Evolutionary conservation across 2,113 vertebrate species (phyloP), one percentile per base, ranked within the genome.

Genomic region (Oreochromis niloticus): DNA sequence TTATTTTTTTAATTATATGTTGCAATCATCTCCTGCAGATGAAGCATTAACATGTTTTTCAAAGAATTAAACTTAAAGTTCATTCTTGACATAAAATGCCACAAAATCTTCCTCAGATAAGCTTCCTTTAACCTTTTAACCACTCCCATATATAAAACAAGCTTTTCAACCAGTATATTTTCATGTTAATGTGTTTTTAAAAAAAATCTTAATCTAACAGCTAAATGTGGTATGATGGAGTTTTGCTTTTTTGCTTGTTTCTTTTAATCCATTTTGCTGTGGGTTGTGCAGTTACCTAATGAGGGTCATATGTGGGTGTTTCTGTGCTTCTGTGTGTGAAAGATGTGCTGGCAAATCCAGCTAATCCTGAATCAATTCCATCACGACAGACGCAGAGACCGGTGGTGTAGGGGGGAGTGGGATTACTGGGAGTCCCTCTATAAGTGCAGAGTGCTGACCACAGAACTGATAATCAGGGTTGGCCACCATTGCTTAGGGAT

Each of bases 361-460:
- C 79, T 82, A 88, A 93, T 92, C 80, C 89, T 85, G 75, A 90
- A 85, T 94, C 83, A 34, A 41, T 91, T 24, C 46, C 80, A 91
- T 89, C 68, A 81, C 84, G 32, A 81, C 73, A 54, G 14, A 83
- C 79, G 12, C 63, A 41, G 83, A 66, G 46, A 54, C 48, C 71
- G 10, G 14, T n/a, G 36, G 63, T 9, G 61, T 39, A 66, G 1
- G 24, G 24, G 16, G 68, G 39, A 43, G 13, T 46, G 81, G 73
- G 89, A 86, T 94, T 90, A 89, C 50, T 24, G 54, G 43, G 75
- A 84, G 63, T 55, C 73, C 48, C 50, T 32, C 17, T 85, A 11
- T 36, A 68, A n/a, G 73, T 34, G 46, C 8, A 1, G 13, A 34
- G 22, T 34, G 80, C 89, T 88, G 11, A 82, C 68, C 54, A 68